Conservation (phyloP, 2,888 invertebrate genomes). For the Hipparchia sbordonii region DNA sequence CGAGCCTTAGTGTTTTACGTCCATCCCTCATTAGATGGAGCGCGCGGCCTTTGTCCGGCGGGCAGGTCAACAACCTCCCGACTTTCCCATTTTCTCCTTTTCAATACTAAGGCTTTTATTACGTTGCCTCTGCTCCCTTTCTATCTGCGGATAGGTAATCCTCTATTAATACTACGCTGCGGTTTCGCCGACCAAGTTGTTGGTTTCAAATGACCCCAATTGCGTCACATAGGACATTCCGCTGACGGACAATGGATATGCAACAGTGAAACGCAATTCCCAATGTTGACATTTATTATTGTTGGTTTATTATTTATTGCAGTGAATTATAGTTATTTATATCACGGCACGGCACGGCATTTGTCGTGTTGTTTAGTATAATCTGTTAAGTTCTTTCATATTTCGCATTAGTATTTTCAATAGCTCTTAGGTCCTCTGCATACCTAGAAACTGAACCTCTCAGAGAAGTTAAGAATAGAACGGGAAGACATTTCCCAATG, state of each 20-base stretch:
- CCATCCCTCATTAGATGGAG: constrained; percentile 31
- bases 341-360: too few relatives aligned
- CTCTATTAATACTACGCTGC: constrained; percentile 67
- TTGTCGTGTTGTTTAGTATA: too few relatives aligned
- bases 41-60: constrained; percentile 33
- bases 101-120: constrained; percentile 37
- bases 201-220: constrained; percentile 73
- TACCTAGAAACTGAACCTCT: background rate
- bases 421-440: background rate
- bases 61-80: constrained; percentile 33
- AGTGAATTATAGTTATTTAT: too few relatives aligned
- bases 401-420: background rate
- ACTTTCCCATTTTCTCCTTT: constrained; percentile 40
- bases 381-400: background rate
- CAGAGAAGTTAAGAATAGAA: too few relatives aligned
- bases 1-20: constrained; percentile 21
- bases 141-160: constrained; percentile 41
- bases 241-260: constrained; percentile 68
- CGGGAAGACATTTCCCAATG: too few relatives aligned
- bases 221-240: constrained; percentile 72
- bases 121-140: constrained; percentile 38
- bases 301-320: background rate
- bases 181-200: constrained; percentile 68
- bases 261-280: constrained; percentile 54
- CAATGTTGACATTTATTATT: constrained; percentile 27